These are phyloP conservation scores for Orgyia antiqua DNA, from an alignment of 2,888 invertebrate genomes.

Conservation along the genomic window DNA sequence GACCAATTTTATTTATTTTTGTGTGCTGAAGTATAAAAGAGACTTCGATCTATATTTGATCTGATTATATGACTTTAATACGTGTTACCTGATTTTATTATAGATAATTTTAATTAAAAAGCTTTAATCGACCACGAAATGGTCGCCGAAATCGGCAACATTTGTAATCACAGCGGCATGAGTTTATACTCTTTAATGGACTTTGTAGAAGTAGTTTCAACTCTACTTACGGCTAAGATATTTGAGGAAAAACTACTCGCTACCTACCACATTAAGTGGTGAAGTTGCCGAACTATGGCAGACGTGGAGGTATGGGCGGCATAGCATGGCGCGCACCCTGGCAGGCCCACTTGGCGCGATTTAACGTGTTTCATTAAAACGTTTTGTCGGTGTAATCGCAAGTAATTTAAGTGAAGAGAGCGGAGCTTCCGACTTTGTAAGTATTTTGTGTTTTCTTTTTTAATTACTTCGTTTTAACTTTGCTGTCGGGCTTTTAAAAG, in stretches of 20 bases:
- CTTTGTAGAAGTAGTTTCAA: slow-evolving; percentile 73
- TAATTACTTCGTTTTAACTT: slow-evolving; percentile 78
- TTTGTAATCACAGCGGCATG: slow-evolving; percentile 69
- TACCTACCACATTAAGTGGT: slow-evolving; percentile 67
- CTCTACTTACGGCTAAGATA: slow-evolving; percentile 75
- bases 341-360: slow-evolving; percentile 66
- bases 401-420: slow-evolving; percentile 78
- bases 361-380: slow-evolving; percentile 77
- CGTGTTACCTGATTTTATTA: slow-evolving; percentile 36
- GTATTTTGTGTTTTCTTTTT: slow-evolving; percentile 78
- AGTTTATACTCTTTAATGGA: slow-evolving; percentile 76
- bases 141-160: slow-evolving; percentile 66
- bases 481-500: slow-evolving; percentile 73
- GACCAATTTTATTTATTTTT: too few species aligned
- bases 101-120: slow-evolving; percentile 65
- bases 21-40: too few species aligned
- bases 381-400: slow-evolving; percentile 77
- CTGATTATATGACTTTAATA: slow-evolving; percentile 12
- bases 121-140: slow-evolving; percentile 62
- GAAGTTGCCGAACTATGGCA: slow-evolving; percentile 67
- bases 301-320: slow-evolving; percentile 34
- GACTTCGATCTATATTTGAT: too few species aligned
- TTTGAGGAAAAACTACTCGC: slow-evolving; percentile 74
- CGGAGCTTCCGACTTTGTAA: slow-evolving; percentile 76
- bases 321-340: slow-evolving; percentile 37